Conservation (phyloP, 2,888 invertebrate species). For the Drosophila heteroneura region DNA sequence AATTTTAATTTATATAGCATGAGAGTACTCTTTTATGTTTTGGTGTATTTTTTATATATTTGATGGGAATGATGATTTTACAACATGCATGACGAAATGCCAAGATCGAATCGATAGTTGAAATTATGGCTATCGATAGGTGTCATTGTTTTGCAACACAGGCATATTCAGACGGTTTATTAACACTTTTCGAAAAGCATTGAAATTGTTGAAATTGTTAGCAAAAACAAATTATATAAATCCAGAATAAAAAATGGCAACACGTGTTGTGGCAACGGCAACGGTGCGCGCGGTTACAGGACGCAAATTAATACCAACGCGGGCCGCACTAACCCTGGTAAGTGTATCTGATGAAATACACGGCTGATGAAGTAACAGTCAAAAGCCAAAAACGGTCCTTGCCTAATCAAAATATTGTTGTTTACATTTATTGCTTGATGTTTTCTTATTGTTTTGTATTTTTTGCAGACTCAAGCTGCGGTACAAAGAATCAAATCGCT, state of each 20-base stretch:
- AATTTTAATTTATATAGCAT: background rate
- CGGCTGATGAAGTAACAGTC: conserved; percentile 57
- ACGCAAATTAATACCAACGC: conserved; percentile 91
- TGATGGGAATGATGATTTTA: background rate
- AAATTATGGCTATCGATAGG: conserved; percentile 8
- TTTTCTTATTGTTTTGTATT: background rate
- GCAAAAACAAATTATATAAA: conserved; percentile 75
- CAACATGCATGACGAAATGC: conserved; percentile 12
- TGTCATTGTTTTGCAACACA: conserved; percentile 31
- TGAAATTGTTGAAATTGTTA: conserved; percentile 58
- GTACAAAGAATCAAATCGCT: conserved; percentile 94
- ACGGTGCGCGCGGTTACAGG: conserved; percentile 95
- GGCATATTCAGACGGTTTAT: conserved; percentile 21
- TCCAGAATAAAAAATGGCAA: conserved; percentile 87
- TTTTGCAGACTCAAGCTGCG: conserved; percentile 91
- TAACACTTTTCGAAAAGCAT: conserved; percentile 58
- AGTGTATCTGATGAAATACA: conserved; percentile 41
- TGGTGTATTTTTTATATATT: background rate
- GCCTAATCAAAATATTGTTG: conserved; percentile 15
- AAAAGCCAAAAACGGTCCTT: background rate
- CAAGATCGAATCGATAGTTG: background rate
- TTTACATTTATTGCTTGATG: conserved; percentile 19
- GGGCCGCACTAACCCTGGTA: conserved; percentile 92
- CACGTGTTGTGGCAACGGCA: conserved; percentile 93
- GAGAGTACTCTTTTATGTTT: background rate